These are phyloP conservation scores for Eustalomyia histrio DNA, from an alignment of 2,888 invertebrate genomes.

Conservation along the genomic window DNA sequence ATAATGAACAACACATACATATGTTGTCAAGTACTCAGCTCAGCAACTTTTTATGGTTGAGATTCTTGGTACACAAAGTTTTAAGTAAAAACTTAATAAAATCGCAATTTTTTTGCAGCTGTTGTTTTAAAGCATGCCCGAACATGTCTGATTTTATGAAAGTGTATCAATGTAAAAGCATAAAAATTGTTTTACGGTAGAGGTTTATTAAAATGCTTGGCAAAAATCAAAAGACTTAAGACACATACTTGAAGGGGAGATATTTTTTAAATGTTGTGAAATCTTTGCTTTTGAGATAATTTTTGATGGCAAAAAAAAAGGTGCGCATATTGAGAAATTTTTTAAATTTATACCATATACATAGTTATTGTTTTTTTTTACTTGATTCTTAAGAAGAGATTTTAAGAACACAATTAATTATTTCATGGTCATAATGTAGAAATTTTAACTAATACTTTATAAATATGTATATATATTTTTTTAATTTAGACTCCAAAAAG, in stretches of 20 bases:
- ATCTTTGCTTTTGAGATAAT: not conserved
- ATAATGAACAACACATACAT: not conserved
- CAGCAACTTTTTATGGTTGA: conserved; percentile 9
- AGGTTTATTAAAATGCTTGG: not conserved
- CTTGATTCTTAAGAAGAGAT: too few species aligned
- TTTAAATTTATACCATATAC: too few species aligned
- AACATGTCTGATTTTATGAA: conserved; percentile 48
- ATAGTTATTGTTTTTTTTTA: too few species aligned
- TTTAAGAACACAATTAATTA: too few species aligned
- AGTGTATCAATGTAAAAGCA: conserved; percentile 18
- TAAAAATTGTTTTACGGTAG: conserved; percentile 1
- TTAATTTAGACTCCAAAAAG: too few species aligned
- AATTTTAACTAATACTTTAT: too few species aligned
- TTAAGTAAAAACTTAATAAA: not conserved
- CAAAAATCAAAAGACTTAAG: conserved; percentile 19
- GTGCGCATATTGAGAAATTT: too few species aligned
- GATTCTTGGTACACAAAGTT: conserved; percentile 16
- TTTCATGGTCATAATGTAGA: too few species aligned
- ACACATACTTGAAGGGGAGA: not conserved
- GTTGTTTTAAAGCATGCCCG: conserved; percentile 39
- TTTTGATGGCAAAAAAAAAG: not conserved
- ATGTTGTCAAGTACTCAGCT: conserved; percentile 8
- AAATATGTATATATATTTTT: too few species aligned
- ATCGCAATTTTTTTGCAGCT: conserved; percentile 49
- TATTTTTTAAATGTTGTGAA: not conserved